Base-by-base conservation (phyloP, 1,140 invertebrate genomes). In the Drosophila sproati region DNA sequence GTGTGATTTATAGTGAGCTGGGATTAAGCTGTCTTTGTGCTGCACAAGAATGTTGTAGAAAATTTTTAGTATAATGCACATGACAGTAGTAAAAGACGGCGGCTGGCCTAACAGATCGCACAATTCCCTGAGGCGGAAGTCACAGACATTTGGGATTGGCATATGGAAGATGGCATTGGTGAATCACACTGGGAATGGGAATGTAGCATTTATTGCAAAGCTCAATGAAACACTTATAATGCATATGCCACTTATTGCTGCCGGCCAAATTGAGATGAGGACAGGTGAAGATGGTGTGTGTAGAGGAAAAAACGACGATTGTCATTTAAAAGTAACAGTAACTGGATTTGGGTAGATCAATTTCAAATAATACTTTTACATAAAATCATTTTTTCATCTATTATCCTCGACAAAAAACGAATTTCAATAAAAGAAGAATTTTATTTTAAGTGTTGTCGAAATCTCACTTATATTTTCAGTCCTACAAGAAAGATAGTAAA, bases 1-100 rank as follows among this genome's bases (percentile, higher is more conserved):
- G 60, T 88, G 78, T 88, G 85, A 88, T 88, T 88, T 89, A 88
- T 88, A 88, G 85, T 88, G 85, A 88, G 85, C 80, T 88, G 80
- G 85, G 85, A 88, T 88, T 88, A 85, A 88, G 71, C 78, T 78
- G 82, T 82, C 82, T 86, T 85, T 85, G 82, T 85, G 80, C 85
- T 72, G 72, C 56, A 51, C 77, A 83, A 89, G 80, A 89, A 88
- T 87, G 80, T 77, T 83, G 77, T 64, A 80, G 77, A 41, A 78
- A 78, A 80, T 83, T 79, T 76, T 79, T 66, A 77, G 77, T 80
- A 83, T 72, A 82, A 71, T 88, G 69, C 80, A 67, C 55, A 71
- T 41, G 50, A 77, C n/a, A 34, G 34, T 34, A 34, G 4, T 34
- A 47, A 71, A 51, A 67, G 67, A 41, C 55, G 67, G 4, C 48